phyloP scores from a whole-genome alignment of 2,797 vertebrate genomes.

The Sibirionetta formosa region DNA sequence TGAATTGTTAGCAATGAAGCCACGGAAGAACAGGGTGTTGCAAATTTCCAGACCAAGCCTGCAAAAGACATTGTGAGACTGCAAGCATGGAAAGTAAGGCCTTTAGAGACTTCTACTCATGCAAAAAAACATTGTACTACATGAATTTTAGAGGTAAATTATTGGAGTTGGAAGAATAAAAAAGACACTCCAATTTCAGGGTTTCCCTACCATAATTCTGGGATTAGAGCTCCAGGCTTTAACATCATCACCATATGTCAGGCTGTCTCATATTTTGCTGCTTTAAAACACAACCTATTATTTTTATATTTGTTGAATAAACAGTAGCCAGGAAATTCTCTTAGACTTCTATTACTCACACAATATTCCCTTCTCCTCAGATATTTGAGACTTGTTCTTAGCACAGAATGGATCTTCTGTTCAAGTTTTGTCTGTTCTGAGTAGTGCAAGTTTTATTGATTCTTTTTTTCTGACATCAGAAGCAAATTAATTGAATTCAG shows the following conservation, averaged over 20 bases:
- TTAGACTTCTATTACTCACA: conserved; percentile 52
- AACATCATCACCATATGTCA: conserved; percentile 65
- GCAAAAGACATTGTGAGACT: conserved; percentile 60
- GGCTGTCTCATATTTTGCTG: conserved; percentile 48
- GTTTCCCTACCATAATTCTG: conserved; percentile 51
- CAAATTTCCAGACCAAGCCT: conserved; percentile 62
- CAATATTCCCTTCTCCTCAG: conserved; percentile 54
- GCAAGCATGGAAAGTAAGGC: conserved; percentile 50
- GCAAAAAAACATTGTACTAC: conserved; percentile 41
- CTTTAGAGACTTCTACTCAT: conserved; percentile 64
- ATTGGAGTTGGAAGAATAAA: conserved; percentile 65
- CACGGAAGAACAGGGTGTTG: conserved; percentile 41
- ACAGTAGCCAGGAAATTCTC: conserved; percentile 75
- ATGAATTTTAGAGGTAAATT: conserved; percentile 48
- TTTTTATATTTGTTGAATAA: conserved; percentile 71
- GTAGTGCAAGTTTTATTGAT: conserved; percentile 30
- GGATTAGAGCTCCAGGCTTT: conserved; percentile 40
- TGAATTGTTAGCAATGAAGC: not conserved
- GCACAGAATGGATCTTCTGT: conserved; percentile 60
- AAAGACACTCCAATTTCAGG: conserved; percentile 41
- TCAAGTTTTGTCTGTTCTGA: conserved; percentile 4
- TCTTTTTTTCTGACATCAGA: conserved; percentile 66
- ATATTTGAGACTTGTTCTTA: conserved; percentile 37
- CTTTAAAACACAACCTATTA: conserved; percentile 43
- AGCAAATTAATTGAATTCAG: conserved; percentile 2